phyloP scores from a whole-genome alignment of 2,113 vertebrate genomes.

The Meriones unguiculatus region DNA sequence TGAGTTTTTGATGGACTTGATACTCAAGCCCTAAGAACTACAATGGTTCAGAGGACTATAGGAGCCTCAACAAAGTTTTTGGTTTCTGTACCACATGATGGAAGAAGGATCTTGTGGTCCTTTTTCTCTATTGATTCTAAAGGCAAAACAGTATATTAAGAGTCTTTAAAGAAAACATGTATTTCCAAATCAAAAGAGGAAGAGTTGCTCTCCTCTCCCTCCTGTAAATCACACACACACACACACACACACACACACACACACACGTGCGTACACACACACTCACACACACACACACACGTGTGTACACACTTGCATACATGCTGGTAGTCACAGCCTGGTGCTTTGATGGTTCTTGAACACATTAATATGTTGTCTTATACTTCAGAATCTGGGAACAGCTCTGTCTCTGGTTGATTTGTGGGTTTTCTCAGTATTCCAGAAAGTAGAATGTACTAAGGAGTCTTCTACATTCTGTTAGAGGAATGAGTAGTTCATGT shows the following conservation, averaged over 20 bases:
- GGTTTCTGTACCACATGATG: not conserved
- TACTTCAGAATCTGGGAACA: not conserved
- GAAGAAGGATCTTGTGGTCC: accelerated
- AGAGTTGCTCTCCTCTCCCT: not conserved
- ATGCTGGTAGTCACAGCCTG: not conserved
- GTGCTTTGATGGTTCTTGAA: not conserved
- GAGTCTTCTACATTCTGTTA: conserved; percentile 8
- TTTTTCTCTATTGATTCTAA: not conserved
- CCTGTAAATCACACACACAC: not conserved
- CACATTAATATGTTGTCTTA: not conserved
- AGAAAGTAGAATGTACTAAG: not conserved
- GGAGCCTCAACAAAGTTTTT: accelerated
- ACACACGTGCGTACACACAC: not conserved
- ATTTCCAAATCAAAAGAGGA: not conserved
- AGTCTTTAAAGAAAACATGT: not conserved
- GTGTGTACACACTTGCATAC: too few species aligned
- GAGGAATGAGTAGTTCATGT: not conserved
- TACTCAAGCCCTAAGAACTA: not conserved
- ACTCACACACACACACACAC: not conserved
- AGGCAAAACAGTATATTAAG: not conserved
- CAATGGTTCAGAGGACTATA: not conserved
- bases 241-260: accelerated
- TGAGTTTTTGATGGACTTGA: too few species aligned
- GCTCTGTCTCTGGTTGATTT: not conserved
- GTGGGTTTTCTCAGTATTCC: not conserved